These are phyloP conservation scores for Heliconius hermathena DNA, from an alignment of 1,140 invertebrate species.

Conservation along the genomic window DNA sequence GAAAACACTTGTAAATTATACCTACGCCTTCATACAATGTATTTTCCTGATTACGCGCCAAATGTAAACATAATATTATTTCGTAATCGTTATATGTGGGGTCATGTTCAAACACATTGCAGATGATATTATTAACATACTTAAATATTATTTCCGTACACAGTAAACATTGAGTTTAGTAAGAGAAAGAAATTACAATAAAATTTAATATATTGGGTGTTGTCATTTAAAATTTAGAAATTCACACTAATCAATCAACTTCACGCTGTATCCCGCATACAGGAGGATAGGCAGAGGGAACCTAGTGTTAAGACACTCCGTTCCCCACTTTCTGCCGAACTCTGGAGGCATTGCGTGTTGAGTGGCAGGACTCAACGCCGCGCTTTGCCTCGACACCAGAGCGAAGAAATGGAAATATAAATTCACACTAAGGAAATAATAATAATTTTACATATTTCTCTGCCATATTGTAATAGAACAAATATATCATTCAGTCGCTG, in stretches of 20 bases:
- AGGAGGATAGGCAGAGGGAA: too few relatives aligned
- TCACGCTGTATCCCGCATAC: too few relatives aligned
- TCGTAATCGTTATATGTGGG: conserved; percentile 9
- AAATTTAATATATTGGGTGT: background rate
- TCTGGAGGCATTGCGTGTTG: too few relatives aligned
- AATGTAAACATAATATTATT: conserved; percentile 25
- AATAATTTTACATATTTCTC: background rate
- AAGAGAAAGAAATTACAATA: too few relatives aligned
- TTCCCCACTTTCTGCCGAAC: too few relatives aligned
- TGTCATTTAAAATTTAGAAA: background rate
- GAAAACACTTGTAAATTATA: background rate
- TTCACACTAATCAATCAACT: background rate
- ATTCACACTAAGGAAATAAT: too few relatives aligned
- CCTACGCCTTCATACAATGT: background rate
- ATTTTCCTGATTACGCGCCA: conserved; percentile 26
- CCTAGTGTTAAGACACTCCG: too few relatives aligned
- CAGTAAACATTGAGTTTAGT: too few relatives aligned
- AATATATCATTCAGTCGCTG: background rate
- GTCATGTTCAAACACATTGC: conserved; percentile 19
- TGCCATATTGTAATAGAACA: background rate
- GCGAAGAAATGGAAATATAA: too few relatives aligned
- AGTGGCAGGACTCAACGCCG: too few relatives aligned
- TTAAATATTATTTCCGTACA: too few relatives aligned
- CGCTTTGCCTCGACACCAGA: too few relatives aligned
- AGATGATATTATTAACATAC: background rate